Evolutionary conservation across 2,888 invertebrate genomes (phyloP).

Genomic region (Caenorhabditis sulstoni): DNA sequence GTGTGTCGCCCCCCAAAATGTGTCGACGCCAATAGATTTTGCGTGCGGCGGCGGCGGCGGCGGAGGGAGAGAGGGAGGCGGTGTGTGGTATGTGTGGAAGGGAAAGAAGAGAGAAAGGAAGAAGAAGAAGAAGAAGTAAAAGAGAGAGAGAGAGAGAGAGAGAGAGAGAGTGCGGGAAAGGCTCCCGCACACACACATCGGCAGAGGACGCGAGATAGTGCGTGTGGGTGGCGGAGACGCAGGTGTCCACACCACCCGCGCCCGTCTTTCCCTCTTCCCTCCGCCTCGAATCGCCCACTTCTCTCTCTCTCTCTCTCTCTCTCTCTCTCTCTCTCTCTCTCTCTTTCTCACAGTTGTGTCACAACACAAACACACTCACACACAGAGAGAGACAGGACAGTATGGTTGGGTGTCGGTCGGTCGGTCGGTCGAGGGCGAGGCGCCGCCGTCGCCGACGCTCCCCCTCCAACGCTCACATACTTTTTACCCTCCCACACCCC

Average conservation of each 20-base stretch:
- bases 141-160: not conserved
- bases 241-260: slow-evolving; percentile 23
- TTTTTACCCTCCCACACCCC: too few species aligned
- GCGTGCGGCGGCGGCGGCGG: too few species aligned
- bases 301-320: slow-evolving; percentile 6
- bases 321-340: not conserved
- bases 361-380: too few species aligned
- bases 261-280: slow-evolving; percentile 35
- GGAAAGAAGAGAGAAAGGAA: not conserved
- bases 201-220: slow-evolving; percentile 2
- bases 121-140: not conserved
- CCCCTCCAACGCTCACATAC: too few species aligned
- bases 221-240: slow-evolving; percentile 15
- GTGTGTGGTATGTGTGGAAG: too few species aligned
- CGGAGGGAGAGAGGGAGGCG: too few species aligned
- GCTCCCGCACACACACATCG: not conserved
- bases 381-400: too few species aligned
- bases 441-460: too few species aligned
- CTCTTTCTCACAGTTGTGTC: not conserved
- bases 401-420: too few species aligned
- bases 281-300: not conserved
- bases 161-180: not conserved
- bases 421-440: too few species aligned
- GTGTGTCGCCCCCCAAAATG: too few species aligned
- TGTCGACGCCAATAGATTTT: slow-evolving; percentile 38